Percentiles rank a stretch among this genome's conserved stretches.
phyloP scores from a whole-genome alignment of 30 jellyfish, hydroid and myxozoan genomes.

The Chrysaora quinquecirrha region DNA sequence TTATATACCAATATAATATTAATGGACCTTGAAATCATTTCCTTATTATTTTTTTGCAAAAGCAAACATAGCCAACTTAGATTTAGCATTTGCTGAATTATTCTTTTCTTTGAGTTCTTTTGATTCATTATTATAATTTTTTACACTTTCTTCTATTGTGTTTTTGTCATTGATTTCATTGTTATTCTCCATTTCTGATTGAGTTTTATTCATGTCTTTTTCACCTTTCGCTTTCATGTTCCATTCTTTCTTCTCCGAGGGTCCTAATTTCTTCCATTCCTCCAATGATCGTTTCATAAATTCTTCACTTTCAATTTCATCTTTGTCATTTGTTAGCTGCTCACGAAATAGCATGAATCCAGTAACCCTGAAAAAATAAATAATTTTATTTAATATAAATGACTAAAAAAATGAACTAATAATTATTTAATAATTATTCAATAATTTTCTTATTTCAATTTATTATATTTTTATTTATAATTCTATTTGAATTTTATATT shows the following conservation, averaged over 20 bases:
- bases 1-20: too few species aligned
- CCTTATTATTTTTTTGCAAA: neutral
- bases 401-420: neutral
- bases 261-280: constrained; percentile 72
- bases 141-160: neutral
- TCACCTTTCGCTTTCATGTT: constrained; percentile 66
- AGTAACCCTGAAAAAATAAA: constrained; percentile 43
- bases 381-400: neutral
- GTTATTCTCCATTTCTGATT: neutral
- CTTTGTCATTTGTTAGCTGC: constrained; percentile 5
- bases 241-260: constrained; percentile 88
- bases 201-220: neutral
- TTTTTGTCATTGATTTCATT: neutral
- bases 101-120: neutral
- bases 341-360: constrained; percentile 88
- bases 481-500: too few species aligned
- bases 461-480: too few species aligned
- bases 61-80: constrained; percentile 11
- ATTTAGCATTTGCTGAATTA: neutral
- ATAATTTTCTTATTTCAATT: too few species aligned
- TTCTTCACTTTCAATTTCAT: constrained; percentile 36
- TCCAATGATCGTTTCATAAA: constrained; percentile 42
- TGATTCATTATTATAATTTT: neutral
- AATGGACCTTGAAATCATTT: too few species aligned
- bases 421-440: neutral